Conservation (phyloP, 2,113 vertebrate species). For the Dinomys branickii region DNA sequence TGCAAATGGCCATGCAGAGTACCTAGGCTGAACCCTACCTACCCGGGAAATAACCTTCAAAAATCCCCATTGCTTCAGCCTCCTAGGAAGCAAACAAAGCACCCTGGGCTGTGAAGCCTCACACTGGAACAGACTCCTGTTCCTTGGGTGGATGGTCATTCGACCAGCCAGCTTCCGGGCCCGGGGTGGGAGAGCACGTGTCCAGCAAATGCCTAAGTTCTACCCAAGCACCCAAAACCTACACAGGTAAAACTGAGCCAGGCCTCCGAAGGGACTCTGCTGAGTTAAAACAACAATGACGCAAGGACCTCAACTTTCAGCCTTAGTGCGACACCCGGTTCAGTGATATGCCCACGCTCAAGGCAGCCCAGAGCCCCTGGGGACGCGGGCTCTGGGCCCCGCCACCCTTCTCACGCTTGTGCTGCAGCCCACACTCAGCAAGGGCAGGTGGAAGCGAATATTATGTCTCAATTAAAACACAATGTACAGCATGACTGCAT, state of each 20-base stretch:
- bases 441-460: background rate
- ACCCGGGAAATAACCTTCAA: background rate
- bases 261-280: background rate
- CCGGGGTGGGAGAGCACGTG: too few relatives aligned
- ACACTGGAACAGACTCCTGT: background rate
- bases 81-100: background rate
- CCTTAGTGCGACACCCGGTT: background rate
- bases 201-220: background rate
- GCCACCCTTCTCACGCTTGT: background rate
- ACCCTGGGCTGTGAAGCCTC: too few relatives aligned
- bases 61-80: background rate
- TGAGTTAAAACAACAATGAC: background rate
- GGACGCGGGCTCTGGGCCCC: background rate
- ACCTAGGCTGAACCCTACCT: background rate
- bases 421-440: fast-evolving
- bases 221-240: background rate
- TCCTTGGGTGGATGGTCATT: background rate
- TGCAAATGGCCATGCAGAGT: background rate
- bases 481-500: background rate
- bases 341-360: background rate
- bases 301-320: background rate
- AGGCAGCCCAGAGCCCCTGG: background rate
- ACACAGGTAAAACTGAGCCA: background rate
- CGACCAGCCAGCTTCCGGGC: background rate
- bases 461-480: background rate